Percentiles rank a stretch among this genome's conserved stretches.
These are phyloP conservation scores for Dicycla oo DNA, from an alignment of 2,888 invertebrate species.

Conservation along the genomic window DNA sequence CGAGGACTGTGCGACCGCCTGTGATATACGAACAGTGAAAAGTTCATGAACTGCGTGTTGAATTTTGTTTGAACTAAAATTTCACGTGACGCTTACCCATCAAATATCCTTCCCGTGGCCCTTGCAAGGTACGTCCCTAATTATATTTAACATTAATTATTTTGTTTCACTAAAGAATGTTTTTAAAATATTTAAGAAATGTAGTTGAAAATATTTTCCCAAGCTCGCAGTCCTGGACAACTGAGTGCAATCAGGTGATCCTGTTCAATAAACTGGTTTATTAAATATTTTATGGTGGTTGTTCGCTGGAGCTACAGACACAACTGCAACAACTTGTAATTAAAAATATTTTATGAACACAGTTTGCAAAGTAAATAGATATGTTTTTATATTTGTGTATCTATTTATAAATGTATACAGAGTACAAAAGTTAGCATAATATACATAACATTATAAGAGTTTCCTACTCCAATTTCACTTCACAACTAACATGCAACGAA, in stretches of 20 bases:
- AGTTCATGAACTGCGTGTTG: slow-evolving; percentile 89
- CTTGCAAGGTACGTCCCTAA: slow-evolving; percentile 79
- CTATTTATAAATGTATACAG: background rate
- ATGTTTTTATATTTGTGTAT: background rate
- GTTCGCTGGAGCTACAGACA: slow-evolving; percentile 69
- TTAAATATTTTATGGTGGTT: slow-evolving; percentile 82
- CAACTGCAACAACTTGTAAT: slow-evolving; percentile 56
- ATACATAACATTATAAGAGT: background rate
- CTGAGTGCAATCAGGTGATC: slow-evolving; percentile 75
- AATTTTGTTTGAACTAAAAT: slow-evolving; percentile 86
- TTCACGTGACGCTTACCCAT: slow-evolving; percentile 80
- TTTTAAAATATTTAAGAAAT: slow-evolving; percentile 42
- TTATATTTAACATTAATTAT: slow-evolving; percentile 26
- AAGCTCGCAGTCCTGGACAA: slow-evolving; percentile 66
- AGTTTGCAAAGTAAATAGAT: background rate
- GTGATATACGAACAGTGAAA: slow-evolving; percentile 89
- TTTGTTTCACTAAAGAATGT: background rate
- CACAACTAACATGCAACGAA: background rate
- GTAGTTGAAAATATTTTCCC: slow-evolving; percentile 64
- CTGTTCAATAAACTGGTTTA: slow-evolving; percentile 85
- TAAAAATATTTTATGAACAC: slow-evolving; percentile 39
- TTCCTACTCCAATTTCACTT: background rate
- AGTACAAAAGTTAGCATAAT: background rate
- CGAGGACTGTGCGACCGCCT: slow-evolving; percentile 86
- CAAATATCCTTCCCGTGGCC: slow-evolving; percentile 69